Percentiles rank a stretch among this genome's conserved stretches.
phyloP scores from a whole-genome alignment of 2,113 vertebrate genomes.

The Orthochromis malagaraziensis region DNA sequence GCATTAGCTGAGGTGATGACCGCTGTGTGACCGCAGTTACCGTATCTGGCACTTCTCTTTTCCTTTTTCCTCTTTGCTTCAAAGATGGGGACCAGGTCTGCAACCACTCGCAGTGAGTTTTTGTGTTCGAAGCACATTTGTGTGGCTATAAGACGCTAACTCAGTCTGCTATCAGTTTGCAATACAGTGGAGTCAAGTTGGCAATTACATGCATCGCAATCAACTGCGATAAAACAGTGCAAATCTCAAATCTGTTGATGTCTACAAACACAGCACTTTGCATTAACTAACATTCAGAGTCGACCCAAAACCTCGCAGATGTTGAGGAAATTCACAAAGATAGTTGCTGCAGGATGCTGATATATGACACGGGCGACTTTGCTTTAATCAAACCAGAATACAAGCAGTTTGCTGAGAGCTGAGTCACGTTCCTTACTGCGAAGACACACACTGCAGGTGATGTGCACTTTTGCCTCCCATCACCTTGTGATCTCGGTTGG shows the following conservation, averaged over 20 bases:
- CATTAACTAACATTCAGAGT: not conserved
- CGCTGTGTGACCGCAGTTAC: not conserved
- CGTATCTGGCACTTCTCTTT: not conserved
- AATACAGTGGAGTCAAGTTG: not conserved
- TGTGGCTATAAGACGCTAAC: not conserved
- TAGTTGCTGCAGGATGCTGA: not conserved
- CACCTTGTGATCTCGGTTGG: not conserved
- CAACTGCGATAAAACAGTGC: not conserved
- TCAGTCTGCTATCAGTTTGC: not conserved
- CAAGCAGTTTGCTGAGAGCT: not conserved
- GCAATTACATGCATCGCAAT: not conserved
- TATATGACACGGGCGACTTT: not conserved
- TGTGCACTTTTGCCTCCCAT: not conserved
- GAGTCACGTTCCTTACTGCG: not conserved
- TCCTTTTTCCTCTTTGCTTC: not conserved
- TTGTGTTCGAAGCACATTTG: not conserved
- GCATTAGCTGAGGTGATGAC: not conserved
- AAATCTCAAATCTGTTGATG: not conserved
- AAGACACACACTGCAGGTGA: not conserved
- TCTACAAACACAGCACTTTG: not conserved
- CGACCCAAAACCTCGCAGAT: not conserved
- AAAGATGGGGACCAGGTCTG: not conserved
- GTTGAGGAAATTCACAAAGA: not conserved
- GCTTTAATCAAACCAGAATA: not conserved
- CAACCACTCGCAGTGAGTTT: fast-evolving